These are phyloP conservation scores for Eilema sororculum DNA, from an alignment of 2,888 invertebrate species.

Conservation along the genomic window DNA sequence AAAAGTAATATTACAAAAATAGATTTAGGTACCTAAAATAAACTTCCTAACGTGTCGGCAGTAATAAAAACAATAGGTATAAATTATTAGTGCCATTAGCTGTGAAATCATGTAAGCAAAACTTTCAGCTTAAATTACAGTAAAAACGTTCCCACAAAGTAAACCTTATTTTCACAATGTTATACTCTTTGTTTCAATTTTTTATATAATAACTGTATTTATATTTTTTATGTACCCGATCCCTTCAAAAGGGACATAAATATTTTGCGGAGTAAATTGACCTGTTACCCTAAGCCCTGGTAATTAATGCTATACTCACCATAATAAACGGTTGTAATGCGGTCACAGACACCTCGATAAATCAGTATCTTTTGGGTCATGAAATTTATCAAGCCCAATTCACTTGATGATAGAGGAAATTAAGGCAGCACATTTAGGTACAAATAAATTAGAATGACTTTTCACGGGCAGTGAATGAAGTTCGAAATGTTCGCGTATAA, in stretches of 20 bases:
- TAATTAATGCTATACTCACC: constrained; percentile 27
- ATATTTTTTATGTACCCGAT: background rate
- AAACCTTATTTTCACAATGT: background rate
- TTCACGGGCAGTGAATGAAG: background rate
- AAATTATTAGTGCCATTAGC: background rate
- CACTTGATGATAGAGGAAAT: constrained; percentile 23
- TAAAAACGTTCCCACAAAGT: background rate
- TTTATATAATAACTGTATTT: background rate
- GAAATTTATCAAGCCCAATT: constrained; percentile 29
- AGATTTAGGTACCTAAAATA: background rate
- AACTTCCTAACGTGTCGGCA: background rate
- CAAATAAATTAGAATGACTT: constrained; percentile 25
- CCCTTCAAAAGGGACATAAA: background rate
- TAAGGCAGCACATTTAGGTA: constrained; percentile 15
- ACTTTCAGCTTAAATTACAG: background rate
- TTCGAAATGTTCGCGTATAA: background rate
- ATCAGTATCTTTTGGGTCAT: constrained; percentile 28
- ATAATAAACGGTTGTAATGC: constrained; percentile 26
- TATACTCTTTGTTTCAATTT: background rate
- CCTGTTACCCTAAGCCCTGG: constrained; percentile 11
- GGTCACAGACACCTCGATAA: constrained; percentile 29
- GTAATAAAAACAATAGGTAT: constrained; percentile 2
- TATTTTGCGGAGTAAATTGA: constrained; percentile 21
- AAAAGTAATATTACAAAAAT: background rate
- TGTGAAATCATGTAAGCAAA: background rate